Evolutionary conservation across 2,113 vertebrate species (phyloP).

Genomic region (Spermophilus dauricus): DNA sequence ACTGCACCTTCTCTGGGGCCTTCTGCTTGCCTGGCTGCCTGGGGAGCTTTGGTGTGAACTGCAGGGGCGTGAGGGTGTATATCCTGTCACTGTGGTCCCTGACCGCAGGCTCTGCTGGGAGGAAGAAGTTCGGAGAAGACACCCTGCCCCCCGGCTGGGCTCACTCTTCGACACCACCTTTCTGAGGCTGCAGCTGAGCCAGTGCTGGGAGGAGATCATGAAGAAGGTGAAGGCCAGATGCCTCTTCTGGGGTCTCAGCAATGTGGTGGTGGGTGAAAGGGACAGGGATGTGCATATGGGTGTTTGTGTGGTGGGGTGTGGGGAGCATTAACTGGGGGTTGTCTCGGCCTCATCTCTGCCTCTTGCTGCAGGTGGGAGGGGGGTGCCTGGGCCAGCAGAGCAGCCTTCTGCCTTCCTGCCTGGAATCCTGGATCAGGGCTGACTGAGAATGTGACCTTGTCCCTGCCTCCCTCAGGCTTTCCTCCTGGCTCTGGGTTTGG

Average conservation of each 20-base stretch:
- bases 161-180: neutral
- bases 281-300: neutral
- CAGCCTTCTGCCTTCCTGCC: neutral
- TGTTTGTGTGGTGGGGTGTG: neutral
- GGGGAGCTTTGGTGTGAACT: neutral
- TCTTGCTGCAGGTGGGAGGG: neutral
- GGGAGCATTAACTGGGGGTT: neutral
- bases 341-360: neutral
- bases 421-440: neutral
- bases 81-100: constrained; percentile 68
- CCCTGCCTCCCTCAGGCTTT: fast-evolving
- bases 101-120: constrained; percentile 21
- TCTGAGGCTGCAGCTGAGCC: neutral
- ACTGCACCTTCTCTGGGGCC: neutral
- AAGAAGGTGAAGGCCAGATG: constrained; percentile 56
- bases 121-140: constrained; percentile 27
- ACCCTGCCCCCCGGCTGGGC: neutral
- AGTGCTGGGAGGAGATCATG: neutral
- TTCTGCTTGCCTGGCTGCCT: neutral
- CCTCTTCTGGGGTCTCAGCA: neutral
- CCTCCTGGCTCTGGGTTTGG: neutral
- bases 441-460: neutral
- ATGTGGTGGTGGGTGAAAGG: neutral
- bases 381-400: neutral
- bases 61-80: neutral